Conservation (phyloP, 2,797 vertebrate genomes). For the Enteromius viviparus region DNA sequence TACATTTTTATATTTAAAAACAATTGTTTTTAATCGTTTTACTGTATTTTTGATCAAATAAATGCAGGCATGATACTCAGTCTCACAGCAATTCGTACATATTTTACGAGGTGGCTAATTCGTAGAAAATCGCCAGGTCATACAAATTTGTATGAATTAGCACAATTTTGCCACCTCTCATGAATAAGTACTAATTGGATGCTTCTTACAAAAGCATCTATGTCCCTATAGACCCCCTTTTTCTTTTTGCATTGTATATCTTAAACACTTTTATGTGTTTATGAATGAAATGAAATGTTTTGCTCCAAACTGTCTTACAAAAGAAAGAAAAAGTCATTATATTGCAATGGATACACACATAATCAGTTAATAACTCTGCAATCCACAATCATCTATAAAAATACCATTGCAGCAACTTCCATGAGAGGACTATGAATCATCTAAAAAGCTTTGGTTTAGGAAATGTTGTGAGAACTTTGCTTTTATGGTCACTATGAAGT, state of each 20-base stretch:
- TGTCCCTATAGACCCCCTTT: not conserved
- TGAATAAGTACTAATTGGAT: too few relatives aligned
- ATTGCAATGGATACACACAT: not conserved
- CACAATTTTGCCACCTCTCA: too few relatives aligned
- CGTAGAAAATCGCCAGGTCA: too few relatives aligned
- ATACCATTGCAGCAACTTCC: not conserved
- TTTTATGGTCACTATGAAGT: constrained; percentile 17
- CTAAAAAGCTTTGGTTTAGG: constrained; percentile 21
- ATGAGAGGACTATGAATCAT: constrained; percentile 22
- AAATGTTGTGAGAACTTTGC: constrained; percentile 38
- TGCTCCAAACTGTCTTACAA: not conserved
- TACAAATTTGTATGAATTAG: too few relatives aligned
- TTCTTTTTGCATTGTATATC: not conserved
- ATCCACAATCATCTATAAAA: constrained; percentile 32
- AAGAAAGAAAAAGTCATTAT: not conserved
- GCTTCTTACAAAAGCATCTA: not conserved
- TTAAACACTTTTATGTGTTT: not conserved
- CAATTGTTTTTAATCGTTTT: not conserved
- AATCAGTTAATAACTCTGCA: constrained; percentile 19
- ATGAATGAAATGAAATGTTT: not conserved
- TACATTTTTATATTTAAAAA: too few relatives aligned
- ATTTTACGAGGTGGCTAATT: too few relatives aligned
- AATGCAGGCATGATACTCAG: not conserved
- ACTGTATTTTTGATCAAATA: not conserved
- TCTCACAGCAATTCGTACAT: too few relatives aligned